These are phyloP conservation scores for Eubucco bourcierii DNA, from an alignment of 2,113 vertebrate species.

Conservation along the genomic window DNA sequence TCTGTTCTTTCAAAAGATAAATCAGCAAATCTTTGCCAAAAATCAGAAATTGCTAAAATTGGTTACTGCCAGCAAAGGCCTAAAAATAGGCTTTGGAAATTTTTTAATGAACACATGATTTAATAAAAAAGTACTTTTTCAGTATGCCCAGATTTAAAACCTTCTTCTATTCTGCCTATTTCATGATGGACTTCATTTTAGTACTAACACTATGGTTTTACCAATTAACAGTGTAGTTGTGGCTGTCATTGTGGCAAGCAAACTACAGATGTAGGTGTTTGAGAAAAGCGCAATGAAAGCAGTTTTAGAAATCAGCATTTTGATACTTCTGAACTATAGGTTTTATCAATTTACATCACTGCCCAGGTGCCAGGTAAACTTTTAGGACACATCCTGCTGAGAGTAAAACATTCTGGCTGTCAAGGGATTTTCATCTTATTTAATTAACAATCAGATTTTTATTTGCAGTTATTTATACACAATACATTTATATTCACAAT, in stretches of 20 bases:
- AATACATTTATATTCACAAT: background rate
- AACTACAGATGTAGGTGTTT: background rate
- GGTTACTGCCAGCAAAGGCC: background rate
- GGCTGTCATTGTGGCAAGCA: background rate
- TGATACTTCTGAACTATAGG: background rate
- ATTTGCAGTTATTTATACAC: background rate
- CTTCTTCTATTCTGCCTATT: background rate
- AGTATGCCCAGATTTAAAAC: background rate
- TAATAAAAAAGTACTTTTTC: background rate
- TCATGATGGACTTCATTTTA: background rate
- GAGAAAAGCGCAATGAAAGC: background rate
- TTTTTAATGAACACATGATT: background rate
- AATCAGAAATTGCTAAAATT: background rate
- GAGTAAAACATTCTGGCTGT: background rate
- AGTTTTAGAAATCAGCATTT: background rate
- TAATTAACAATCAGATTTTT: background rate
- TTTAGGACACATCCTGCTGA: background rate
- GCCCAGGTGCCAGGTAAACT: background rate
- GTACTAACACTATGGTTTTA: background rate
- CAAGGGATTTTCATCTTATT: background rate
- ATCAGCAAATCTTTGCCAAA: background rate
- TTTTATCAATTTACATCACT: background rate
- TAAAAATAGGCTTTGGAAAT: rapidly evolving
- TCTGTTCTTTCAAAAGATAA: background rate
- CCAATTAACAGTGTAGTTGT: background rate